phyloP scores from a whole-genome alignment of 2,797 vertebrate genomes.

The Meriones psammophilus region DNA sequence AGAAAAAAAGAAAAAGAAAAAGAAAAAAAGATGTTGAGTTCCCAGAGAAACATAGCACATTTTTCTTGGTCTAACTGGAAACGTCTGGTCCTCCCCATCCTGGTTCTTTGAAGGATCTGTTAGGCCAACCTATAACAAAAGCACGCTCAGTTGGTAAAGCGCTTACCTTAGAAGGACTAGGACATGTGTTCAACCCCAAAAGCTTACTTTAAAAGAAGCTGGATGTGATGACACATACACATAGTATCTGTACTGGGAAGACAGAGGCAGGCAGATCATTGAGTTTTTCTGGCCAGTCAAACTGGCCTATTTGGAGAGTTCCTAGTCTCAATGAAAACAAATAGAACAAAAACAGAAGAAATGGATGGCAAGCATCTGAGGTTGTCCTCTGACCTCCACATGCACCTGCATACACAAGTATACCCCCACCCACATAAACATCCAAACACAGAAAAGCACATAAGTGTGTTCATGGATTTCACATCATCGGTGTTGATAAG shows the following conservation, averaged over 20 bases:
- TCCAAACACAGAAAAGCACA: not conserved
- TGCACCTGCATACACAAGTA: not conserved
- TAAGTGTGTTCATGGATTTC: not conserved
- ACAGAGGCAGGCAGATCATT: not conserved
- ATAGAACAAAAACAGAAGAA: not conserved
- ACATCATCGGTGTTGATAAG: not conserved
- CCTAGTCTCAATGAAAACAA: not conserved
- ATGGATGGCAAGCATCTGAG: not conserved
- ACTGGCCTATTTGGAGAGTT: not conserved
- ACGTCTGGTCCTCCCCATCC: not conserved
- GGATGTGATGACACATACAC: not conserved
- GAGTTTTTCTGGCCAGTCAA: not conserved
- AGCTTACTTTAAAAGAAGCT: not conserved
- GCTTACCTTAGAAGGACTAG: not conserved
- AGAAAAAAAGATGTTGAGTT: not conserved
- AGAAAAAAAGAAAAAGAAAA: too few relatives aligned
- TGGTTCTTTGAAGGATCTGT: not conserved
- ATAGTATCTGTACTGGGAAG: not conserved
- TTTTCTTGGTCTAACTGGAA: not conserved
- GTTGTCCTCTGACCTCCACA: not conserved
- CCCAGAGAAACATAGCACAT: not conserved
- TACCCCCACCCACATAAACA: not conserved
- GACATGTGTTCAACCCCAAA: not conserved
- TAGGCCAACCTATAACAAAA: not conserved
- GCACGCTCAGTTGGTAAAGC: not conserved